A percentile compares a stretch with the other conserved stretches of the same genome.
These are phyloP conservation scores for Actinostola sp. DNA, from an alignment of 92 coral and sea anemone species.

Conservation along the genomic window DNA sequence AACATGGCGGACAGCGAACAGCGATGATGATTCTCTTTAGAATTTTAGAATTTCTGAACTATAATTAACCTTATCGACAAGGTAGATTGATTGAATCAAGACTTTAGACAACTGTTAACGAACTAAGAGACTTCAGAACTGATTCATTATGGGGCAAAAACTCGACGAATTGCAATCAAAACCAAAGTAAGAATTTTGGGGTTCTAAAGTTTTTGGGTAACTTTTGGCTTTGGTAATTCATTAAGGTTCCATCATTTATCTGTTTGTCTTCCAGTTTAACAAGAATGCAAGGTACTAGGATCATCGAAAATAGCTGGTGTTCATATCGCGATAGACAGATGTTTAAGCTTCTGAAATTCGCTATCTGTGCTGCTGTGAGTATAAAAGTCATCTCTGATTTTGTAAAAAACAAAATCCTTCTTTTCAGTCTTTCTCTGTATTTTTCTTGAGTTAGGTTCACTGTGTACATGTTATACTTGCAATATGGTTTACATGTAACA, in stretches of 20 bases:
- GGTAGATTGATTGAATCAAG: background rate
- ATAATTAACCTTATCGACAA: background rate
- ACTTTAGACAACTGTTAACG: background rate
- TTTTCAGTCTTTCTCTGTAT: no score
- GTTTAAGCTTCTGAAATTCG: conserved; percentile 92
- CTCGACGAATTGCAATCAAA: conserved; percentile 32
- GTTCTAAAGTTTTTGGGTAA: no score
- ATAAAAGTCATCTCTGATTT: no score
- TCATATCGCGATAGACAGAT: conserved; percentile 93
- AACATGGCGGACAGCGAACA: conserved; percentile 25
- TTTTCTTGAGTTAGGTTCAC: no score
- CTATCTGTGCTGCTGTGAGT: conserved; percentile 99
- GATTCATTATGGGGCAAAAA: conserved; percentile 59
- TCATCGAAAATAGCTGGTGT: conserved; percentile 88
- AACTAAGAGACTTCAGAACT: background rate
- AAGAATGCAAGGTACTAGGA: conserved; percentile 76
- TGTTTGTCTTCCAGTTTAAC: conserved; percentile 44
- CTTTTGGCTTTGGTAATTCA: no score
- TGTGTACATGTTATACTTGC: no score
- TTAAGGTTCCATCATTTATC: background rate
- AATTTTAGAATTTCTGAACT: background rate
- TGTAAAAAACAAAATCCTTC: no score
- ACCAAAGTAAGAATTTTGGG: conserved; percentile 54
- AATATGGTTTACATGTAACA: no score
- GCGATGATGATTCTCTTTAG: background rate